phyloP scores from a whole-genome alignment of 2,113 vertebrate species.

The Climacteris rufus region DNA sequence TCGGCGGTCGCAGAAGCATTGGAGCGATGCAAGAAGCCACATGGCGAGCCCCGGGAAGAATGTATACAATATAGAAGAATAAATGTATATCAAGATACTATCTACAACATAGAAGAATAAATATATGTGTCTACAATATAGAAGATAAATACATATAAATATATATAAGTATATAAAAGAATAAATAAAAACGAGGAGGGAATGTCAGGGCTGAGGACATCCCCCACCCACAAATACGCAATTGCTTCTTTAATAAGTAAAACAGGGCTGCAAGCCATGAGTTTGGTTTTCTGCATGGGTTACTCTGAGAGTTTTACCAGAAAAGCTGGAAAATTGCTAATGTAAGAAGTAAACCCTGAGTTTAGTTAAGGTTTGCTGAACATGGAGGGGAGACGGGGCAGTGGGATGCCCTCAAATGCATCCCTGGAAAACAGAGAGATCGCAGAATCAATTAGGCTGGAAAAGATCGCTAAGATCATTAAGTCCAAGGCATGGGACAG shows the following conservation, averaged over 20 bases:
- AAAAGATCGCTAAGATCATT: not conserved
- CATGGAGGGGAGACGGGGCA: not conserved
- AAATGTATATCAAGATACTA: not conserved
- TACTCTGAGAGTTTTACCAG: not conserved
- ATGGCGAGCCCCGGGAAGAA: rapidly evolving
- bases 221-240: not conserved
- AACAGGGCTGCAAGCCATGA: not conserved
- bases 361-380: not conserved
- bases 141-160: too few relatives aligned
- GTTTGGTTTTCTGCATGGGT: not conserved
- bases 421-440: not conserved
- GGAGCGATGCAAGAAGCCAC: not conserved
- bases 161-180: not conserved
- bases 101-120: not conserved
- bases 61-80: not conserved
- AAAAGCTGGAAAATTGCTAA: not conserved
- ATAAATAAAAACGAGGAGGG: not conserved
- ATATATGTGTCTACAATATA: too few relatives aligned
- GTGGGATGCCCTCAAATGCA: not conserved
- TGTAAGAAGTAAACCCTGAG: not conserved
- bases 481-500: not conserved
- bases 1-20: rapidly evolving
- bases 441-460: not conserved
- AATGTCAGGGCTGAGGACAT: not conserved
- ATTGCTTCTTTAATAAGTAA: not conserved